Conservation (phyloP, 2,797 vertebrate genomes). For the Cyclopterus lumpus region DNA sequence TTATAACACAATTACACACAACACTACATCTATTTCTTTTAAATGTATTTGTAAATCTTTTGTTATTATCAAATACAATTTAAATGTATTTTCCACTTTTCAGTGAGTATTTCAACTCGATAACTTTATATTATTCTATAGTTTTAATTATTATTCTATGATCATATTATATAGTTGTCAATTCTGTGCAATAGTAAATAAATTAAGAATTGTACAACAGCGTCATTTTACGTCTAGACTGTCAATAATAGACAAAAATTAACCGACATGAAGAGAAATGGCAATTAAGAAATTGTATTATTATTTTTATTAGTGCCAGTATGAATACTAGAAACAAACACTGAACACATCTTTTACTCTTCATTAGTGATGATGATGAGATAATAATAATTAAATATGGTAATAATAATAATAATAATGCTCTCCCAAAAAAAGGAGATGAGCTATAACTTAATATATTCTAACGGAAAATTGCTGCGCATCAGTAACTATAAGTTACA, state of each 20-base stretch:
- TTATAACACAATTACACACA: not conserved
- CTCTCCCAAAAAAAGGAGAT: not conserved
- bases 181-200: not conserved
- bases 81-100: not conserved
- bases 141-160: not conserved
- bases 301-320: not conserved
- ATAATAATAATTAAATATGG: too few relatives aligned
- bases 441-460: too few relatives aligned
- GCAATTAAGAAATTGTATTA: not conserved
- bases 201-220: not conserved
- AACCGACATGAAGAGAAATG: not conserved
- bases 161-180: not conserved
- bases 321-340: too few relatives aligned
- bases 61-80: too few relatives aligned
- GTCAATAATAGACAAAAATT: not conserved
- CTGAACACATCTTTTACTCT: too few relatives aligned
- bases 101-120: too few relatives aligned
- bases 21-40: too few relatives aligned
- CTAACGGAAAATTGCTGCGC: too few relatives aligned
- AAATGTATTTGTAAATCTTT: too few relatives aligned
- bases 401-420: too few relatives aligned
- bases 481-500: too few relatives aligned
- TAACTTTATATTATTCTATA: not conserved
- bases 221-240: not conserved
- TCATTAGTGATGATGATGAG: too few relatives aligned